Percentiles rank a stretch among this genome's conserved stretches.
phyloP scores from a whole-genome alignment of 2,113 vertebrate genomes.

The Buteo buteo region DNA sequence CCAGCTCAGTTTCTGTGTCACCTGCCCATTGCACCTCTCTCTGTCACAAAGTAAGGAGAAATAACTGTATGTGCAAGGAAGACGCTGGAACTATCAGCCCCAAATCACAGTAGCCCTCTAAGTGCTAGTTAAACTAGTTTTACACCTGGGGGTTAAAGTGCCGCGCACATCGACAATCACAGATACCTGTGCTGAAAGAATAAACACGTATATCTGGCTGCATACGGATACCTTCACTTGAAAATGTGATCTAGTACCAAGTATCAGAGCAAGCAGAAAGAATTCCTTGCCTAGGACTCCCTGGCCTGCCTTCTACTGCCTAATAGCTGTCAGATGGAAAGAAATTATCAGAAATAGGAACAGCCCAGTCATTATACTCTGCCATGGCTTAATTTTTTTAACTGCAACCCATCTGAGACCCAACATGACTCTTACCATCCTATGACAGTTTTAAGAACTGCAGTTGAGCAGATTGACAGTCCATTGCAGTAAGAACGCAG shows the following conservation, averaged over 20 bases:
- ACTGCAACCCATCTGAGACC: not conserved
- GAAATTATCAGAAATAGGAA: not conserved
- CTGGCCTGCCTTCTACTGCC: not conserved
- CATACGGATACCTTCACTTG: too few species aligned
- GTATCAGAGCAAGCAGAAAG: not conserved
- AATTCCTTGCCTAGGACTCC: not conserved
- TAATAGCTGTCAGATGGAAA: not conserved
- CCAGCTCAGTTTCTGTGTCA: not conserved
- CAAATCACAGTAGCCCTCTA: not conserved
- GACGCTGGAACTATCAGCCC: not conserved
- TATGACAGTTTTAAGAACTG: not conserved
- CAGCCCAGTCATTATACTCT: too few species aligned
- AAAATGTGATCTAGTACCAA: not conserved
- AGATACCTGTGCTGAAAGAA: not conserved
- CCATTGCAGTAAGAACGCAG: not conserved
- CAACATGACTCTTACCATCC: not conserved
- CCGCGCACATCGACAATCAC: accelerated
- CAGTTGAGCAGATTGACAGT: not conserved
- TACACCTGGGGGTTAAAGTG: not conserved
- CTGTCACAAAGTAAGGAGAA: not conserved
- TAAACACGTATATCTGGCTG: accelerated
- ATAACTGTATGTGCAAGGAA: not conserved
- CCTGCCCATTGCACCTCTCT: too few species aligned
- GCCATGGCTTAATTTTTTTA: not conserved
- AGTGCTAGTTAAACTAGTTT: not conserved